phyloP scores from a whole-genome alignment of 2,797 vertebrate species.

The Spondyliosoma cantharus region DNA sequence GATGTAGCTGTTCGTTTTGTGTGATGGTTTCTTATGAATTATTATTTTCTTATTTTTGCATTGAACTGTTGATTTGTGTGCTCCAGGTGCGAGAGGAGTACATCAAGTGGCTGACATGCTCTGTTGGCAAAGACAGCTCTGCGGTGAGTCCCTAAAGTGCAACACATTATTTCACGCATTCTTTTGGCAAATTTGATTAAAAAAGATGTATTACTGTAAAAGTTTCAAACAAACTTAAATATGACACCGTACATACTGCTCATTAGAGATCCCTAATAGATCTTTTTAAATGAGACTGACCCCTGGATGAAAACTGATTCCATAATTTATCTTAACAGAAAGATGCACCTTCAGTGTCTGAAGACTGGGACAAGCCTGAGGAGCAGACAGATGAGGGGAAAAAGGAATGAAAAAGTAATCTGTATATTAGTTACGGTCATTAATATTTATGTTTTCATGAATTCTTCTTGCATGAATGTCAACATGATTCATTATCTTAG shows the following conservation, averaged over 20 bases:
- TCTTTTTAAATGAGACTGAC: background rate
- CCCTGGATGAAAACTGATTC: background rate
- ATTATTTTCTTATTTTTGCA: background rate
- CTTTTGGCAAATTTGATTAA: background rate
- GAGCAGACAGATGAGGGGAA: constrained; percentile 13
- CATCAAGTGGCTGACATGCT: constrained; percentile 57
- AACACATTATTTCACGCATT: background rate
- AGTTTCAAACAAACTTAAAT: background rate
- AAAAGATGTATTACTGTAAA: background rate
- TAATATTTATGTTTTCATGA: background rate
- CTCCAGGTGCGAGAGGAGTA: constrained; percentile 68
- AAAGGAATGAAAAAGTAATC: background rate
- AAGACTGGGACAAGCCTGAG: constrained; percentile 52
- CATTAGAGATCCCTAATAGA: background rate
- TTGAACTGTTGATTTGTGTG: background rate
- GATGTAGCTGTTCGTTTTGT: background rate
- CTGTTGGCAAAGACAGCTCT: constrained; percentile 25
- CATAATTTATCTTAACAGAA: constrained; percentile 42
- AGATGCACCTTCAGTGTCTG: constrained; percentile 53
- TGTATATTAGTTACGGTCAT: too few species aligned
- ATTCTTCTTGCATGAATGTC: background rate
- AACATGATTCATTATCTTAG: background rate
- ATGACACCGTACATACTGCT: too few species aligned
- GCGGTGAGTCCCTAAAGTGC: constrained; percentile 47
- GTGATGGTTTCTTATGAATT: background rate